Evolutionary conservation across 2,797 vertebrate genomes (phyloP).

Genomic region (Allobates femoralis): DNA sequence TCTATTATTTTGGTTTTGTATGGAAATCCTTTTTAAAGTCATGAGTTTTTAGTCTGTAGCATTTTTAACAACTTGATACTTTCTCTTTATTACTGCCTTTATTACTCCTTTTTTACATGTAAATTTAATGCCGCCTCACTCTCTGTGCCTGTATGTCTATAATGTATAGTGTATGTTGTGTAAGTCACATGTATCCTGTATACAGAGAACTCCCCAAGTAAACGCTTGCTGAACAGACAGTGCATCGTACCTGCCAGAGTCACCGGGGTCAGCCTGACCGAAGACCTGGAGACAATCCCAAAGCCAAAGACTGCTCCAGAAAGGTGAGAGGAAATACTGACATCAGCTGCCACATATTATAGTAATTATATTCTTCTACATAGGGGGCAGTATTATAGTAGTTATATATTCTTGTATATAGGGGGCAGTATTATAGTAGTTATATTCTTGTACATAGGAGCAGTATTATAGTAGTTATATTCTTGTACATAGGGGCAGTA

Average conservation of each 20-base stretch:
- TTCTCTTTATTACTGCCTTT: no score
- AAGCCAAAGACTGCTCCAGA: conserved; percentile 62
- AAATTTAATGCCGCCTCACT: neutral
- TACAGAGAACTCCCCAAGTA: conserved; percentile 67
- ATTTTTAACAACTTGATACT: no score
- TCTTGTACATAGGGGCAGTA: no score
- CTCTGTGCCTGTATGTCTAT: neutral
- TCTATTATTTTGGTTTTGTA: neutral
- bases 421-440: neutral
- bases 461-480: no score
- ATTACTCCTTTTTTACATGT: neutral
- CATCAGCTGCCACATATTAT: neutral
- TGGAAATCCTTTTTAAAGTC: neutral
- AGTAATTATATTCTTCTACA: no score
- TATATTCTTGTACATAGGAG: neutral
- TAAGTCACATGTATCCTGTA: neutral
- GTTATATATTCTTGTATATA: neutral
- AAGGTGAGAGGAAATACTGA: conserved; percentile 69
- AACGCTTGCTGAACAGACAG: conserved; percentile 67
- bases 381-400: no score
- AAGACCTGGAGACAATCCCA: conserved; percentile 65
- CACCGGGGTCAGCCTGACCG: conserved; percentile 63
- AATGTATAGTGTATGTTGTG: neutral
- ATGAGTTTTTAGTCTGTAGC: no score
- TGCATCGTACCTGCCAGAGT: conserved; percentile 67